These are phyloP conservation scores for Eulemur coronatus DNA, from an alignment of 2,797 vertebrate species.

Conservation along the genomic window DNA sequence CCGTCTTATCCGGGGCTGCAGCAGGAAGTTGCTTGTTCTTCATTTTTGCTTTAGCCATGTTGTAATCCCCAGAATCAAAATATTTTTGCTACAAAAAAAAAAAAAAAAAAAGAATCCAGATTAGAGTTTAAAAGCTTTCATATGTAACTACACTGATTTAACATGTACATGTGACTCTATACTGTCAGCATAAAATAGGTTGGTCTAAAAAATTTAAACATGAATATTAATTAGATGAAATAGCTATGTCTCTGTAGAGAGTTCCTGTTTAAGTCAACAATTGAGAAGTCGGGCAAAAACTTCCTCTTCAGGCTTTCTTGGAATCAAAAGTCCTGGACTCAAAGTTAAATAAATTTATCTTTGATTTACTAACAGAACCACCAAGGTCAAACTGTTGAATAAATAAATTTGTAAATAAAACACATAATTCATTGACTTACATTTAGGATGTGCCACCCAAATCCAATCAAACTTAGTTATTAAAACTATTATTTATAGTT, in stretches of 20 bases:
- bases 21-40: constrained; percentile 98
- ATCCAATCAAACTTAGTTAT: neutral
- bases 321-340: neutral
- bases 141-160: neutral
- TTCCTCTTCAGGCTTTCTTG: neutral
- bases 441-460: neutral
- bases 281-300: neutral
- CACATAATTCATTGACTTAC: neutral
- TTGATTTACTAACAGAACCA: constrained; percentile 9
- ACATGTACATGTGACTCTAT: neutral
- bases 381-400: neutral
- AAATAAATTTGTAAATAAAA: constrained; percentile 29
- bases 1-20: constrained; percentile 94
- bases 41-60: constrained; percentile 99
- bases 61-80: constrained; percentile 99
- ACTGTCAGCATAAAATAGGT: neutral
- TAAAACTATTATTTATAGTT: constrained; percentile 42
- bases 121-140: constrained; percentile 32
- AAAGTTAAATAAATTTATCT: neutral
- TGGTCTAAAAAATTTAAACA: neutral
- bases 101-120: constrained; percentile 37
- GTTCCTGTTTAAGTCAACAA: neutral
- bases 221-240: neutral
- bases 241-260: neutral
- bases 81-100: constrained; percentile 94